phyloP scores from a whole-genome alignment of 1,140 invertebrate species.

The Lasaia peninsularis region DNA sequence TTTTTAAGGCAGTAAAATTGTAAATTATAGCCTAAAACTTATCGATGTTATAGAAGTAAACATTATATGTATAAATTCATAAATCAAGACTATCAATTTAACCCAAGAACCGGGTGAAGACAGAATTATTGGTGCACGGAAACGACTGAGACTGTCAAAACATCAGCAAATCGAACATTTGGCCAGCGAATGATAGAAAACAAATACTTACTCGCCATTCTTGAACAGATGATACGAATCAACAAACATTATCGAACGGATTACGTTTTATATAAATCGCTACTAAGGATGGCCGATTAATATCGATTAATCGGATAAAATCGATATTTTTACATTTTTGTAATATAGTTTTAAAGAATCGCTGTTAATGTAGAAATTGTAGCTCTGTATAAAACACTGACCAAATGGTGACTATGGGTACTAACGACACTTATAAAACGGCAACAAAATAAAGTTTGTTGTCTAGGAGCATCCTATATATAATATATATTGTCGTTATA shows the following conservation, averaged over 20 bases:
- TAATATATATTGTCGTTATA: too few relatives aligned
- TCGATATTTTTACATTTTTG: background rate
- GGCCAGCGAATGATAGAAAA: constrained; percentile 60
- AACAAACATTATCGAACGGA: constrained; percentile 46
- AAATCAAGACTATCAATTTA: constrained; percentile 9
- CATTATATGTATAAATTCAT: background rate
- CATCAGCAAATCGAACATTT: constrained; percentile 56
- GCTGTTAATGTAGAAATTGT: too few relatives aligned
- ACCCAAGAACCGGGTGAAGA: constrained; percentile 36
- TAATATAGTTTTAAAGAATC: too few relatives aligned
- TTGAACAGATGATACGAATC: constrained; percentile 36
- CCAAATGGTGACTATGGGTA: too few relatives aligned
- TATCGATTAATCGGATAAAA: background rate
- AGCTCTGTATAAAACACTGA: too few relatives aligned
- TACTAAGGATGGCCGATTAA: background rate
- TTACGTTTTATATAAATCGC: constrained; percentile 42
- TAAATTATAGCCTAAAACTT: too few relatives aligned
- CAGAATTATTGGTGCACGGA: constrained; percentile 45
- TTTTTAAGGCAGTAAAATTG: background rate
- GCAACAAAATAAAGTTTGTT: too few relatives aligned
- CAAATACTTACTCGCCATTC: constrained; percentile 47
- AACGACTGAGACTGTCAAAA: constrained; percentile 63
- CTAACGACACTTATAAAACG: too few relatives aligned
- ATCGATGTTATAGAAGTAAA: too few relatives aligned
- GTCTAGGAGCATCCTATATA: too few relatives aligned